Conservation (phyloP, 1,140 invertebrate genomes). For the Listronotus bonariensis region DNA sequence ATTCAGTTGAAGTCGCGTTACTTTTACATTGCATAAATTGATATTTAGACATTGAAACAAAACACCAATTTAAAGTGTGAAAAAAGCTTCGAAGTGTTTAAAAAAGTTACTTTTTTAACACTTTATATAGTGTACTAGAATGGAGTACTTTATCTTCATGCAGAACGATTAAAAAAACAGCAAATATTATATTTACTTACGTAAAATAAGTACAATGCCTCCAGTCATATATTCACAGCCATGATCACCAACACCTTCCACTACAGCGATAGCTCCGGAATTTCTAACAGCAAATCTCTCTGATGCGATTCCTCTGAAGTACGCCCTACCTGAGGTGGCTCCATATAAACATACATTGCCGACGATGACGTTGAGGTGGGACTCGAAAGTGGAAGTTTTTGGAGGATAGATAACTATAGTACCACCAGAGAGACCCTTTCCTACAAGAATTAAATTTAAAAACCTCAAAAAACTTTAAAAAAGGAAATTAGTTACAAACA, state of each 20-base stretch:
- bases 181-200: no score
- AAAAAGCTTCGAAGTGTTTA: no score
- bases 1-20: no score
- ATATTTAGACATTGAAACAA: no score
- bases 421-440: conserved; percentile 90
- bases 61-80: no score
- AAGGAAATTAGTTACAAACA: no score
- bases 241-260: conserved; percentile 96
- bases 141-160: no score
- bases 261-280: conserved; percentile 91
- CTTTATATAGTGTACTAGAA: no score
- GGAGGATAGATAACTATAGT: conserved; percentile 94
- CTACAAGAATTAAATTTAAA: conserved; percentile 61
- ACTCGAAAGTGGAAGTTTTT: conserved; percentile 79
- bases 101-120: no score
- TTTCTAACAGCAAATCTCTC: conserved; percentile 98
- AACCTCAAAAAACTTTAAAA: no score
- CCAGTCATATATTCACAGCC: conserved; percentile 99
- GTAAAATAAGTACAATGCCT: conserved; percentile 87
- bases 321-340: conserved; percentile 92
- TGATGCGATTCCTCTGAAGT: conserved; percentile 94
- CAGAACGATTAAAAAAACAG: no score
- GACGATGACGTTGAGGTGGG: conserved; percentile 94
- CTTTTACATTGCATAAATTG: no score
- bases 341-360: conserved; percentile 99